These are phyloP conservation scores for Pempheris klunzingeri DNA, from an alignment of 2,797 vertebrate genomes.

Conservation along the genomic window DNA sequence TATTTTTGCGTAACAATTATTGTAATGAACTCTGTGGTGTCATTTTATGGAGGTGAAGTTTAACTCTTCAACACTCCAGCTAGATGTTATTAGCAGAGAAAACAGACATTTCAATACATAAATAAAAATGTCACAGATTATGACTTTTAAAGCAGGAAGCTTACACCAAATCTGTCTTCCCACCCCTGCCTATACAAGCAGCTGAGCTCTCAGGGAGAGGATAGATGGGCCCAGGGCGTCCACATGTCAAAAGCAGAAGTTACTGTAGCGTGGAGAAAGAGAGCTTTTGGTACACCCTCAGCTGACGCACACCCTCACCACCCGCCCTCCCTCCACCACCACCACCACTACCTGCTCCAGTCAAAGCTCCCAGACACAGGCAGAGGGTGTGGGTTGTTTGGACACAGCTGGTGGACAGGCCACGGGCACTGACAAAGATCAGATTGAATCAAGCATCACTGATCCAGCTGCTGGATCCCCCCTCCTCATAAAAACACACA, in stretches of 20 bases:
- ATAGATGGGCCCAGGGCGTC: constrained; percentile 58
- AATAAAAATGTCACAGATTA: constrained; percentile 40
- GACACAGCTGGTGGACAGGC: constrained; percentile 75
- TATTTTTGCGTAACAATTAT: background rate
- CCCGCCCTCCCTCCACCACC: constrained; percentile 16
- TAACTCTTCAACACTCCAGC: background rate
- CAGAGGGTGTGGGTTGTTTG: constrained; percentile 60
- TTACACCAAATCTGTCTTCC: constrained; percentile 33
- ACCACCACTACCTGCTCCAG: constrained; percentile 19
- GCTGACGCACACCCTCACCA: constrained; percentile 60
- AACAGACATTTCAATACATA: constrained; percentile 10
- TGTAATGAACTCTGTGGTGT: background rate
- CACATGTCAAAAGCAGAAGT: constrained; percentile 71
- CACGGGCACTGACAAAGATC: constrained; percentile 47
- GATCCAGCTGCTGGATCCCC: constrained; percentile 6
- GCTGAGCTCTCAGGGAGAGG: constrained; percentile 59
- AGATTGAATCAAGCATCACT: constrained; percentile 37
- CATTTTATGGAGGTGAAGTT: background rate
- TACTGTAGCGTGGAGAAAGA: constrained; percentile 69
- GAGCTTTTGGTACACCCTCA: constrained; percentile 54
- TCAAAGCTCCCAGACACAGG: constrained; percentile 41
- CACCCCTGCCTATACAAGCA: constrained; percentile 39
- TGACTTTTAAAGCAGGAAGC: constrained; percentile 34
- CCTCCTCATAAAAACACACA: too few relatives aligned
- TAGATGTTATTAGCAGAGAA: background rate